These are phyloP conservation scores for Megaceryle alcyon DNA, from an alignment of 2,797 vertebrate species.

Conservation along the genomic window DNA sequence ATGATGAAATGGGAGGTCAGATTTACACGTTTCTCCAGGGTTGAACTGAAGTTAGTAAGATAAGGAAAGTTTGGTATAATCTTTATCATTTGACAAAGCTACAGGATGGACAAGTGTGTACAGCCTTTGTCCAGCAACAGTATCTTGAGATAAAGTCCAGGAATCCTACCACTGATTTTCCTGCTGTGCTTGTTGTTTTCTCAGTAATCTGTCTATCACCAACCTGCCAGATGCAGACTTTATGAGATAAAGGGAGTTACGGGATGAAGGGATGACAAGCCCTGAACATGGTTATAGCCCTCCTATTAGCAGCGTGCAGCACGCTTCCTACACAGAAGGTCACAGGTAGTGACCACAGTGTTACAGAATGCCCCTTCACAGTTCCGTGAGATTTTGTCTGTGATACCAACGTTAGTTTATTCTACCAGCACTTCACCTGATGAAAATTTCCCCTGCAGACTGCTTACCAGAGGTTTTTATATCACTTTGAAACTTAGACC, in stretches of 20 bases:
- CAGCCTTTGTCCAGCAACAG: background rate
- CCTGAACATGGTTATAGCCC: background rate
- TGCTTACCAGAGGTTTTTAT: background rate
- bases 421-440: background rate
- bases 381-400: background rate
- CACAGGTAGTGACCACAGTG: background rate
- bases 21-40: background rate
- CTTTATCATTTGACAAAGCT: background rate
- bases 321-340: background rate
- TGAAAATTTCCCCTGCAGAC: background rate
- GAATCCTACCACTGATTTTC: background rate
- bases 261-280: background rate
- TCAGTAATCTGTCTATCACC: background rate
- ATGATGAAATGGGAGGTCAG: background rate
- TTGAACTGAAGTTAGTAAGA: background rate
- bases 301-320: background rate
- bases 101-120: background rate
- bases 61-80: background rate
- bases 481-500: background rate
- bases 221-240: background rate
- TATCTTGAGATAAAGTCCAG: background rate
- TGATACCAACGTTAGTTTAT: background rate
- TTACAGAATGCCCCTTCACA: background rate
- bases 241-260: background rate
- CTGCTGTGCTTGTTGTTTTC: background rate